Evolutionary conservation across 2,113 vertebrate species (phyloP).

Genomic region (Prionailurus bengalensis): DNA sequence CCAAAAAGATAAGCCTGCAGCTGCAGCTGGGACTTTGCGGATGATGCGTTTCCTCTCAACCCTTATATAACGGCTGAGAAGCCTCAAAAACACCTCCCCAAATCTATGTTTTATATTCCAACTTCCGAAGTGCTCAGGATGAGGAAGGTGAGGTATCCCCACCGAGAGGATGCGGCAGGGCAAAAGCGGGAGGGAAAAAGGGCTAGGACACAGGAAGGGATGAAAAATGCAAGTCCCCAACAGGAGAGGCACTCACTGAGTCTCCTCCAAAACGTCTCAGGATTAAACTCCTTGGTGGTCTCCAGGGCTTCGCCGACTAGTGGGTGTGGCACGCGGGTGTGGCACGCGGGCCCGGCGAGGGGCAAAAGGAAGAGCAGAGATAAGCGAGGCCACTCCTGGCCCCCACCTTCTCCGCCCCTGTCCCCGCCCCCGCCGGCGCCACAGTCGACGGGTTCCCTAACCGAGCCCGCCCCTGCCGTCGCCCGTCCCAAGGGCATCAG

Average conservation of each 20-base stretch:
- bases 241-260: slow-evolving; percentile 86
- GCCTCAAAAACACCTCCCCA: not conserved
- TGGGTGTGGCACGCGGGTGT: too few relatives aligned
- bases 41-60: not conserved
- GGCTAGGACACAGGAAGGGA: not conserved
- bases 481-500: not conserved
- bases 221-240: rapidly evolving
- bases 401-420: not conserved
- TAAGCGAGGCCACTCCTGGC: not conserved
- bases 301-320: slow-evolving; percentile 92
- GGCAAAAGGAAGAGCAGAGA: not conserved
- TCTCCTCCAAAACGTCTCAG: slow-evolving; percentile 92
- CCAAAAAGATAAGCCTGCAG: not conserved
- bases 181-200: not conserved
- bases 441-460: slow-evolving; percentile 74
- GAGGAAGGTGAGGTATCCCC: not conserved
- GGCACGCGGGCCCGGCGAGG: not conserved
- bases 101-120: not conserved
- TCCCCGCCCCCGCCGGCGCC: not conserved
- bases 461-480: slow-evolving; percentile 80
- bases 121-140: not conserved
- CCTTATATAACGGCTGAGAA: not conserved
- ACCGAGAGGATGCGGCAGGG: not conserved
- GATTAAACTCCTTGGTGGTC: slow-evolving; percentile 89
- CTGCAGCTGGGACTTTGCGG: not conserved